Percentiles rank a stretch among this genome's conserved stretches.
These are phyloP conservation scores for Mustelus asterias DNA, from an alignment of 2,113 vertebrate species.

Conservation along the genomic window DNA sequence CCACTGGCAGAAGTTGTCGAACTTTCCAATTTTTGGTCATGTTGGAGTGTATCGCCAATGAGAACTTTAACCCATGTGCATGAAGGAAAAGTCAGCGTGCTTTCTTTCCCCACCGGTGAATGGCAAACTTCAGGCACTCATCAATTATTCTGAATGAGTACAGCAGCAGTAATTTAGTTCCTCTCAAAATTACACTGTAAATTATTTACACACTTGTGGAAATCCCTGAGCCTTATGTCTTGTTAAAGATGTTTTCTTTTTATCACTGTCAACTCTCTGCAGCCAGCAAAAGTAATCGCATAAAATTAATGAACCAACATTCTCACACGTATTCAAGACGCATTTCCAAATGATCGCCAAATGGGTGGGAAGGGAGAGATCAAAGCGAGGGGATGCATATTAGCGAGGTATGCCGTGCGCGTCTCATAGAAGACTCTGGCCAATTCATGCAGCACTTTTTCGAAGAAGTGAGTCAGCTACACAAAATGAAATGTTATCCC, in stretches of 20 bases:
- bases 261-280: neutral
- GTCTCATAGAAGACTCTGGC: neutral
- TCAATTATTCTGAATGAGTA: slow-evolving; percentile 28
- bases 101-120: neutral
- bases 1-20: neutral
- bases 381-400: neutral
- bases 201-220: slow-evolving; percentile 5
- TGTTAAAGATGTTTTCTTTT: slow-evolving; percentile 33
- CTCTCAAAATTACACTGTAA: slow-evolving; percentile 13
- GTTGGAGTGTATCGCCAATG: neutral
- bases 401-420: neutral
- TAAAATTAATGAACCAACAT: neutral
- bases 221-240: slow-evolving; percentile 27
- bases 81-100: neutral
- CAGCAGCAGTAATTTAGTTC: neutral
- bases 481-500: neutral
- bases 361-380: neutral
- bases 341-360: neutral
- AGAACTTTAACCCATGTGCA: neutral
- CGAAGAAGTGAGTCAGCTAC: neutral
- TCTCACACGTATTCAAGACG: neutral
- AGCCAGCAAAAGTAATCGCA: neutral
- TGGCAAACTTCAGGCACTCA: neutral
- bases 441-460: neutral
- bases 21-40: neutral